Percentiles rank a stretch among this genome's conserved stretches.
phyloP scores from a whole-genome alignment of 2,888 invertebrate species.

The Julus scanicus region DNA sequence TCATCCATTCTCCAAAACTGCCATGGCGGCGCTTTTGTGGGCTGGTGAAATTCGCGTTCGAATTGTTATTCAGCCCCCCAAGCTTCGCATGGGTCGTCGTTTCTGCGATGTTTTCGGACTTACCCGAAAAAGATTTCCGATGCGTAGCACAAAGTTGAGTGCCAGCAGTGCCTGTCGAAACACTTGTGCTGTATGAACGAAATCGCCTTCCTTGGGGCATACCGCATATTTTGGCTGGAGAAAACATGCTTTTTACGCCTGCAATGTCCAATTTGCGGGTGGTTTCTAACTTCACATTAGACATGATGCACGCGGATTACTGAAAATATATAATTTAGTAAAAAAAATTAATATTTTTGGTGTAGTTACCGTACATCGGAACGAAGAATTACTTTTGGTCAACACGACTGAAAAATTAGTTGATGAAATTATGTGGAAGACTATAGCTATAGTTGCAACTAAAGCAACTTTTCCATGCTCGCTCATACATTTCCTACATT shows the following conservation, averaged over 20 bases:
- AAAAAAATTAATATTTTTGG: no score
- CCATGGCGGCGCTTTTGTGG: conserved; percentile 41
- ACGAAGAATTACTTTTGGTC: no score
- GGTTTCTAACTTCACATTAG: conserved; percentile 50
- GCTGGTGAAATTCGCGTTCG: neutral
- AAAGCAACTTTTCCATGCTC: no score
- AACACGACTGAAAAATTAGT: no score
- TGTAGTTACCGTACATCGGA: no score
- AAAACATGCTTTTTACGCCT: conserved; percentile 1
- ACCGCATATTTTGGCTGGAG: conserved; percentile 32
- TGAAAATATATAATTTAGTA: neutral
- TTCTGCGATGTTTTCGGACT: neutral
- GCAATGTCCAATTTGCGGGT: conserved; percentile 50
- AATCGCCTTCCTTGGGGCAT: conserved; percentile 54
- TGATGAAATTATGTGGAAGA: no score
- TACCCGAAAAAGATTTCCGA: conserved; percentile 20
- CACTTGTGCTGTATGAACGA: conserved; percentile 66
- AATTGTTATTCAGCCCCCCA: neutral
- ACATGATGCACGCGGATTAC: conserved; percentile 13
- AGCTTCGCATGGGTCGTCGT: neutral
- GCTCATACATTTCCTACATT: no score
- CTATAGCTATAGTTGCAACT: no score
- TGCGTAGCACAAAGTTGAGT: neutral
- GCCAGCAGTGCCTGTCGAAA: neutral
- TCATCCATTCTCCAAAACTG: neutral